A percentile compares a stretch with the other conserved stretches of the same genome.
These are phyloP conservation scores for Sceloporus tristichus DNA, from an alignment of 2,113 vertebrate species.

Conservation along the genomic window DNA sequence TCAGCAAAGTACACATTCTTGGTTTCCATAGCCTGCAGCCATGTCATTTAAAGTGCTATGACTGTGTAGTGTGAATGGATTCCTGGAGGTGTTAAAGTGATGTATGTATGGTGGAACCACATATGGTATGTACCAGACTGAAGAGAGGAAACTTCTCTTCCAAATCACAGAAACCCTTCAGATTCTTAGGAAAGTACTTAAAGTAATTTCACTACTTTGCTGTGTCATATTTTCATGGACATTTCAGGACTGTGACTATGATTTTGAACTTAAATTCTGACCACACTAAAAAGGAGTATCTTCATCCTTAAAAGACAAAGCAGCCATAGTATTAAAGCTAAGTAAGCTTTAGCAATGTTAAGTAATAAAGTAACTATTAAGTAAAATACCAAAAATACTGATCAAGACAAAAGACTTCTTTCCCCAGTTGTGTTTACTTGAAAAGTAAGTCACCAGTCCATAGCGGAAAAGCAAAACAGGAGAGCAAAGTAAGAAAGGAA, in stretches of 20 bases:
- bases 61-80: too few relatives aligned
- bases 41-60: too few relatives aligned
- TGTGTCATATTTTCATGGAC: too few relatives aligned
- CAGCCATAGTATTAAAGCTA: too few relatives aligned
- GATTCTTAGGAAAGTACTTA: background rate
- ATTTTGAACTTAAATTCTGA: background rate
- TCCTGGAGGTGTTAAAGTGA: background rate
- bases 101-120: background rate
- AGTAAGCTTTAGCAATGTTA: too few relatives aligned
- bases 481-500: background rate
- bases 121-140: background rate
- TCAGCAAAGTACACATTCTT: too few relatives aligned
- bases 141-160: background rate
- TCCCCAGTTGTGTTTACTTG: conserved; percentile 11
- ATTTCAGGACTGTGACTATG: background rate
- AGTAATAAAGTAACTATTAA: background rate
- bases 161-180: background rate
- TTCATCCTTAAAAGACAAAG: background rate
- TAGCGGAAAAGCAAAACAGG: background rate
- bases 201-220: background rate
- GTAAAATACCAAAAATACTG: background rate
- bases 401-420: conserved; percentile 14
- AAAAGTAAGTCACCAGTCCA: background rate
- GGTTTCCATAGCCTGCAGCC: too few relatives aligned
- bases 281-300: background rate